Conservation (phyloP, 2,888 invertebrate genomes). For the Antheraea assamensis region DNA sequence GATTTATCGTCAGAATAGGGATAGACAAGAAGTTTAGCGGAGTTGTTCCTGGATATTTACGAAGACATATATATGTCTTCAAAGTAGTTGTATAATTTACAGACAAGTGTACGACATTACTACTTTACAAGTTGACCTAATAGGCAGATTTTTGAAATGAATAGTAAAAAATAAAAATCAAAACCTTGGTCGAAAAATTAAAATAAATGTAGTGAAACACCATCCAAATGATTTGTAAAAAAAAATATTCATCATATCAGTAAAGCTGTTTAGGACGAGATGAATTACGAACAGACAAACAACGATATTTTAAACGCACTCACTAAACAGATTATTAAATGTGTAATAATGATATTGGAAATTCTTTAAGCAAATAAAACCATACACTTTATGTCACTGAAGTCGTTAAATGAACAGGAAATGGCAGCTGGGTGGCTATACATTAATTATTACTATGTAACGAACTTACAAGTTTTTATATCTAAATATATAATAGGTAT, state of each 20-base stretch:
- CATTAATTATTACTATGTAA: conserved; percentile 14
- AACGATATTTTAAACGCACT: too few species aligned
- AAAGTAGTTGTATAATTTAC: too few species aligned
- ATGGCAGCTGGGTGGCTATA: conserved; percentile 14
- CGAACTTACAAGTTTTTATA: conserved; percentile 16
- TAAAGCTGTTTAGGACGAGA: too few species aligned
- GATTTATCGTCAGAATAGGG: too few species aligned
- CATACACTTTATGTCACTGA: conserved; percentile 14
- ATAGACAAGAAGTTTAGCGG: too few species aligned
- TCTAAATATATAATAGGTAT: conserved; percentile 2
- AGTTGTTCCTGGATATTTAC: background rate
- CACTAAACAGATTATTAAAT: background rate
- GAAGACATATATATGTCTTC: background rate
- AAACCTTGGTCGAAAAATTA: too few species aligned
- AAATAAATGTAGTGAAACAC: too few species aligned
- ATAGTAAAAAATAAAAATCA: too few species aligned
- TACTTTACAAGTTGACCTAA: background rate
- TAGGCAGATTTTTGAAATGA: too few species aligned
- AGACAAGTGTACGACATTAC: background rate
- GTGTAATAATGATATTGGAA: conserved; percentile 8
- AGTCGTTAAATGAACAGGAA: conserved; percentile 18
- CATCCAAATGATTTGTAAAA: too few species aligned
- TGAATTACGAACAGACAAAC: too few species aligned
- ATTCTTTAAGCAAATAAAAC: conserved; percentile 17
- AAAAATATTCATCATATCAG: too few species aligned